These are phyloP conservation scores for Porites lobata DNA, from an alignment of 92 coral and sea anemone species.

Conservation along the genomic window DNA sequence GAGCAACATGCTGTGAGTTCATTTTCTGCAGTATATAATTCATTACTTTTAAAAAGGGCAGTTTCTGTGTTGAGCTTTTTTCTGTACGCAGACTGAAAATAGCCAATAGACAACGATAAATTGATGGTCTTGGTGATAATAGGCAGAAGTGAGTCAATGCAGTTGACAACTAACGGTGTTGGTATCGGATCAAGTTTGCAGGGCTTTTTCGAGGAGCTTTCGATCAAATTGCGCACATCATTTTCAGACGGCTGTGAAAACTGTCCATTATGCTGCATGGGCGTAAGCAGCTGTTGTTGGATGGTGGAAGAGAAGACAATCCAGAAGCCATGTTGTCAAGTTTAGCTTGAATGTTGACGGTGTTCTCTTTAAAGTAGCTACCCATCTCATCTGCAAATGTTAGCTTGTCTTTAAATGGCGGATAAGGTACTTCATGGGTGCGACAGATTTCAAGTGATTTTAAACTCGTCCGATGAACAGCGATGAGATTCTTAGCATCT, in stretches of 20 bases:
- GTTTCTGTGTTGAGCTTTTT: too few species aligned
- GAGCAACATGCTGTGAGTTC: too few species aligned
- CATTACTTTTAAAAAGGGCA: too few species aligned
- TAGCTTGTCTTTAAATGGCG: conserved; percentile 25
- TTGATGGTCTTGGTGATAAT: conserved; percentile 51
- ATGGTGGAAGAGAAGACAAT: too few species aligned
- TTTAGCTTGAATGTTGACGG: conserved; percentile 4
- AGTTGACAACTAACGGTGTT: conserved; percentile 42
- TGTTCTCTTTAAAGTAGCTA: conserved; percentile 44
- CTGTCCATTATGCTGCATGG: conserved; percentile 23
- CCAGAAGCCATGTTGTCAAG: too few species aligned
- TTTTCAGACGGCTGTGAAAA: too few species aligned
- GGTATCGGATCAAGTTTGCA: conserved; percentile 50
- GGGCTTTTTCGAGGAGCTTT: conserved; percentile 36
- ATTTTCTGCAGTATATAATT: too few species aligned
- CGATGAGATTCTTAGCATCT: too few species aligned
- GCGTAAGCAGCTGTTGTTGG: conserved; percentile 31
- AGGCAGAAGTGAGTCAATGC: conserved; percentile 50
- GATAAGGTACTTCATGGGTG: conserved; percentile 1
- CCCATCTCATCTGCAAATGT: conserved; percentile 58
- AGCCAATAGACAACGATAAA: conserved; percentile 53
- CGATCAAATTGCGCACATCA: conserved; percentile 17
- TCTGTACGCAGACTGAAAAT: neutral
- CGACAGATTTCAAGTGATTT: neutral
- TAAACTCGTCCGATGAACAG: too few species aligned